Percentiles rank a stretch among this genome's conserved stretches.
These are phyloP conservation scores for Gallinago solitaria DNA, from an alignment of 2,797 vertebrate genomes.

Conservation along the genomic window DNA sequence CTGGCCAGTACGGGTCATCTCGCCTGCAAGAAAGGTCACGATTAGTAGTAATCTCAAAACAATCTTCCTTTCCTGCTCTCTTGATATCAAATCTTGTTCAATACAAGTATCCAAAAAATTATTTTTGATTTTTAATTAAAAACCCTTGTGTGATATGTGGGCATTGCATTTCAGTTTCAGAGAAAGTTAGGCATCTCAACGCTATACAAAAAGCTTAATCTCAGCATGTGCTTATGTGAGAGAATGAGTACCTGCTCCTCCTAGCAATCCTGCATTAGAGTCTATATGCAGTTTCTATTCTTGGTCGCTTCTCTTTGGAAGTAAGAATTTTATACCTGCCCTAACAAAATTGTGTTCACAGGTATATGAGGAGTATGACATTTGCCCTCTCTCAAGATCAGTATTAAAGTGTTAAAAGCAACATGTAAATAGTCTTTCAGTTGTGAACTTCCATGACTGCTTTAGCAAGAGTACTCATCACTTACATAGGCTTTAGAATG, in stretches of 20 bases:
- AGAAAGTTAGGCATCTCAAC: background rate
- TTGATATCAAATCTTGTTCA: background rate
- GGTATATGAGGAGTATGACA: accelerated
- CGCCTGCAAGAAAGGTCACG: constrained; percentile 69
- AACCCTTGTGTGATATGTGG: background rate
- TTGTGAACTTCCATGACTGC: background rate
- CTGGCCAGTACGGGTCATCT: constrained; percentile 87
- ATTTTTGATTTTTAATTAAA: background rate
- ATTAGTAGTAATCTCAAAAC: accelerated
- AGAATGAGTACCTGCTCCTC: background rate
- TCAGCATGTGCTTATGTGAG: accelerated
- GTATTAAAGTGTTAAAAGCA: background rate
- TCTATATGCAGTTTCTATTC: background rate
- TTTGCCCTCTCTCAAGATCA: background rate
- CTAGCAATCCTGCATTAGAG: background rate
- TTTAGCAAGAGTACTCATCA: background rate
- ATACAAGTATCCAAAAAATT: background rate
- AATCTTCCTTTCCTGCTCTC: background rate
- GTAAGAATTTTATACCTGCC: background rate
- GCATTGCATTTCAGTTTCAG: background rate
- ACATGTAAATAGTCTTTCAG: accelerated
- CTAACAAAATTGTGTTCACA: background rate
- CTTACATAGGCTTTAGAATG: background rate
- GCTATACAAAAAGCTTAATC: background rate
- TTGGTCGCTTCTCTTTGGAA: background rate